Evolutionary conservation across 1,140 invertebrate species (phyloP), one percentile per base, ranked within the genome.

Genomic region (Triops cancriformis): DNA sequence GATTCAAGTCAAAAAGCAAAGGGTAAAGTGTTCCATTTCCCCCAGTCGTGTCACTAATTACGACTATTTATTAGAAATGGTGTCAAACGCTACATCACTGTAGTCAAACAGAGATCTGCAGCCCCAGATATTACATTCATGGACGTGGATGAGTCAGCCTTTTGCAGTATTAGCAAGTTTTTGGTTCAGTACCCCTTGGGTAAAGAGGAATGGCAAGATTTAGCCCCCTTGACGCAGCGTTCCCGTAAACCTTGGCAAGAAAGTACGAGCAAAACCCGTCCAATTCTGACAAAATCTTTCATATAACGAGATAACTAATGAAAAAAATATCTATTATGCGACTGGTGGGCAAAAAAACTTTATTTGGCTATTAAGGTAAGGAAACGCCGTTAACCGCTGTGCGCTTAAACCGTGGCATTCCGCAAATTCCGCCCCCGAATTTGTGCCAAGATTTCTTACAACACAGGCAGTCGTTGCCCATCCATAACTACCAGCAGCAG

Each of bases 1-100:
- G 77, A 9, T 43, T 78, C 64, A 73, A 37, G 31, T 45, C 77
- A 26, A 78, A 42, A 51, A 78, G 77, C 72, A 72, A 78, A 78
- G 77, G 77, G 77, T 77, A 77, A 14, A n/a, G 26, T 1, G 10
- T 64, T 31, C 45, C 9, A 64, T 26, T 26, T 72, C 18, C 9
- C 12, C 7, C 73, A 26, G 73, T 28, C 73, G 1, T 77, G 27
- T 1, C 31, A 26, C 27, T 51, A 51, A 77, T 73, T 9, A 72
- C 6, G 11, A 27, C 18, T 72, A 26, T 14, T 77, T 26, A 1
- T 27, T 77, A 77, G 76, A 27, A 51, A 77, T 64, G 26, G 28
- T 5, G 23, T 26, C 3, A 73, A 28, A 26, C n/a, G 64, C 5
- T 77, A 73, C 72, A 76, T 76, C 74, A 76, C 74, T 9, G 28